These are phyloP conservation scores for Pseudococcus jackbeardsleyi DNA, from an alignment of 2,888 invertebrate genomes.

Conservation along the genomic window DNA sequence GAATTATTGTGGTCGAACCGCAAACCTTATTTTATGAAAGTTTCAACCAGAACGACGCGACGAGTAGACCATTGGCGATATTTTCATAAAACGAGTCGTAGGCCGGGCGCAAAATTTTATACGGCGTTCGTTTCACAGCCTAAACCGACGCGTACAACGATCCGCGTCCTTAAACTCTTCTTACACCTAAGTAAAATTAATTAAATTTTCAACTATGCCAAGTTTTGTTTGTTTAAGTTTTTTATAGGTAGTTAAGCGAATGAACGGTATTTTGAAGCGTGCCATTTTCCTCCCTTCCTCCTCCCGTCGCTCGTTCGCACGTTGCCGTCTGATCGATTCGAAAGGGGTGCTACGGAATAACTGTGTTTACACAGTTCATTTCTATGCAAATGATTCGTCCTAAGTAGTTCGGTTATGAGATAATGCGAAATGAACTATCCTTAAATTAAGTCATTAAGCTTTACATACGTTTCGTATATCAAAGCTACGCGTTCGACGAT, in stretches of 20 bases:
- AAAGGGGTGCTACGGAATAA: neutral
- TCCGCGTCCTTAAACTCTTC: neutral
- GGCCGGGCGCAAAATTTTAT: neutral
- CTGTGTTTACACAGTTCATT: conserved; percentile 19
- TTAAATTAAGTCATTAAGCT: conserved; percentile 30
- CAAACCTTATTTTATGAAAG: conserved; percentile 9
- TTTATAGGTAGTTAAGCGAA: conserved; percentile 25
- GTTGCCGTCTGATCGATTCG: neutral
- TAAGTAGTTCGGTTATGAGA: conserved; percentile 28
- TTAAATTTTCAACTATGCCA: conserved; percentile 25
- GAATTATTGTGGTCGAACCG: neutral
- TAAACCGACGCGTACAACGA: neutral
- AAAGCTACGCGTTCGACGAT: neutral
- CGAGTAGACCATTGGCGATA: conserved; percentile 31
- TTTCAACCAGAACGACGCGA: neutral
- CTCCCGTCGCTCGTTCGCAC: too few species aligned
- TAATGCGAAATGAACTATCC: conserved; percentile 18
- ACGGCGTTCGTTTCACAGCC: neutral
- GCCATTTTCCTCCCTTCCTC: neutral
- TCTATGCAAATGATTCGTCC: conserved; percentile 35
- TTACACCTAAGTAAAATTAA: conserved; percentile 21
- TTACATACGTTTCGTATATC: conserved; percentile 7
- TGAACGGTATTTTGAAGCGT: conserved; percentile 17
- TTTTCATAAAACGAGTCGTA: conserved; percentile 1
- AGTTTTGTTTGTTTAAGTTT: conserved; percentile 21